Evolutionary conservation across 2,113 vertebrate species (phyloP).

Genomic region (rat (Rattus norvegicus)): GRCr8 NC_086036.1:17417501-17418000

Average conservation of each 20-base stretch:
- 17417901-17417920: not conserved
- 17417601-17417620: conserved; percentile 52
- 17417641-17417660: conserved; percentile 59
- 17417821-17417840: not conserved
- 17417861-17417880: not conserved
- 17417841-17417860: not conserved
- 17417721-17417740: conserved; percentile 54
- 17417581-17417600: not conserved
- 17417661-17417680: conserved; percentile 71
- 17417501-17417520: not conserved
- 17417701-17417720: conserved; percentile 55
- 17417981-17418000: not conserved
- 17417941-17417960: not conserved
- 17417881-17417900: not conserved
- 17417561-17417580: not conserved
- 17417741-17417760: conserved; percentile 37
- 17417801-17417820: not conserved
- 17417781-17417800: not conserved
- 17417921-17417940: too few species aligned
- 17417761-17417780: conserved; percentile 28
- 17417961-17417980: not conserved
- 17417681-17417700: conserved; percentile 65
- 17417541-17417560: not conserved
- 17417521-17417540: not conserved
- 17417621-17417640: conserved; percentile 71